Evolutionary conservation across 2,888 invertebrate genomes (phyloP).

Genomic region (Pseudococcus jackbeardsleyi): DNA sequence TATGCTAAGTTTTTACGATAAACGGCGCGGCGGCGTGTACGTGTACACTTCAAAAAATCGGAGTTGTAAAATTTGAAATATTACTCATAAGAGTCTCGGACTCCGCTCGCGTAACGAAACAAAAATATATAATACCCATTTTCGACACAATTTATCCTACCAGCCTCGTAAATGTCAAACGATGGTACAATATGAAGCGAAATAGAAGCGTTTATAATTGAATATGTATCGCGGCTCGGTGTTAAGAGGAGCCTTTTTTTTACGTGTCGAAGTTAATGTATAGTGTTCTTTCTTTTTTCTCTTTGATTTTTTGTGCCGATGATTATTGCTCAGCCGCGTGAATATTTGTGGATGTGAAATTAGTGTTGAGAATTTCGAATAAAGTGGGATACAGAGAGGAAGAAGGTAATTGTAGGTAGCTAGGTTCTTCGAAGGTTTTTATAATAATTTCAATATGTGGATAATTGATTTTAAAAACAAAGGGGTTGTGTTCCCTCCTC

Average conservation of each 20-base stretch:
- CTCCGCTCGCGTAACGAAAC: neutral
- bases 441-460: too few relatives aligned
- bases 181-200: conserved; percentile 22
- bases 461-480: too few relatives aligned
- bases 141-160: conserved; percentile 35
- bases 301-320: too few relatives aligned
- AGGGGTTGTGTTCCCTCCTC: too few relatives aligned
- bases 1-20: conserved; percentile 50
- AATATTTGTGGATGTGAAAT: too few relatives aligned
- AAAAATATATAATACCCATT: conserved; percentile 7
- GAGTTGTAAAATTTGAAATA: conserved; percentile 63
- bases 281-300: too few relatives aligned
- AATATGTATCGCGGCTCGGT: neutral
- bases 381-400: too few relatives aligned
- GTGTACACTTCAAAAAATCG: conserved; percentile 30
- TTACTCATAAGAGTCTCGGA: conserved; percentile 45
- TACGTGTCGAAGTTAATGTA: too few relatives aligned
- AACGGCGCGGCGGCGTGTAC: neutral
- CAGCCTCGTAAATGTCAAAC: conserved; percentile 37
- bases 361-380: too few relatives aligned
- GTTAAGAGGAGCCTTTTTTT: neutral
- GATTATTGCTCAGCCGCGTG: too few relatives aligned
- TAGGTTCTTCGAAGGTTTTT: too few relatives aligned
- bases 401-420: too few relatives aligned
- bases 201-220: conserved; percentile 24